These are phyloP conservation scores for Lethenteron camtschaticum DNA, from an alignment of 2,113 vertebrate species.

Conservation along the genomic window DNA sequence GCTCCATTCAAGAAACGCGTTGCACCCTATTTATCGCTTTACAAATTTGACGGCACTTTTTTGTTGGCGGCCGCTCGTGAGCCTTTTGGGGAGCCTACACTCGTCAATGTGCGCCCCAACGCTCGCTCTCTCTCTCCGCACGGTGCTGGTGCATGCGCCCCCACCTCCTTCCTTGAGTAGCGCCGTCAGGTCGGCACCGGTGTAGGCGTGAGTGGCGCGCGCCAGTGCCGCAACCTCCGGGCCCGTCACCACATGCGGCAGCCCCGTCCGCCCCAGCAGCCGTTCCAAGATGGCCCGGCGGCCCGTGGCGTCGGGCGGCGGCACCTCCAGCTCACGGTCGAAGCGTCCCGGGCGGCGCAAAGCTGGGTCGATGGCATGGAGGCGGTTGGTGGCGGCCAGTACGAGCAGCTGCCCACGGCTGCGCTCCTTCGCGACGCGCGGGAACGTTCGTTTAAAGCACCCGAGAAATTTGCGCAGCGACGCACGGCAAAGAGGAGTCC, in stretches of 20 bases:
- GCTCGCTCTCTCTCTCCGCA: too few species aligned
- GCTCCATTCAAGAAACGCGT: too few species aligned
- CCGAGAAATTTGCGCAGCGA: too few species aligned
- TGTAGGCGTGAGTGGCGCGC: constrained; percentile 46
- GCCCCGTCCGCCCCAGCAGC: constrained; percentile 22
- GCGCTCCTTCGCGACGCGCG: constrained; percentile 31
- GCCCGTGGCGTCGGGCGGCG: constrained; percentile 42
- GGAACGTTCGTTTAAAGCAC: too few species aligned
- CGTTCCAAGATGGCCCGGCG: constrained; percentile 58
- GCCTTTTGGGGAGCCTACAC: constrained; percentile 4
- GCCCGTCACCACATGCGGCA: too few species aligned
- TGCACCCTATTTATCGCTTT: too few species aligned
- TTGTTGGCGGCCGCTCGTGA: too few species aligned
- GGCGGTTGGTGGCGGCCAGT: constrained; percentile 76
- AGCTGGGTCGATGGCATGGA: constrained; percentile 57
- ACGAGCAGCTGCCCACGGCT: constrained; percentile 62
- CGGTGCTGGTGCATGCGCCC: neutral
- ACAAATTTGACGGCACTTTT: too few species aligned
- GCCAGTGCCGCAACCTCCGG: too few species aligned
- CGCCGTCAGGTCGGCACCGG: constrained; percentile 68
- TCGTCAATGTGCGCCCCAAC: constrained; percentile 7
- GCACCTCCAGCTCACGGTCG: constrained; percentile 84
- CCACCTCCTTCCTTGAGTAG: constrained; percentile 76
- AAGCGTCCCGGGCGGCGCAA: constrained; percentile 71
- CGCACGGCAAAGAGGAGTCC: too few species aligned